A percentile compares a stretch with the other conserved stretches of the same genome.
Conservation (phyloP, 2,797 vertebrate species). For the Cuculus canorus region DNA sequence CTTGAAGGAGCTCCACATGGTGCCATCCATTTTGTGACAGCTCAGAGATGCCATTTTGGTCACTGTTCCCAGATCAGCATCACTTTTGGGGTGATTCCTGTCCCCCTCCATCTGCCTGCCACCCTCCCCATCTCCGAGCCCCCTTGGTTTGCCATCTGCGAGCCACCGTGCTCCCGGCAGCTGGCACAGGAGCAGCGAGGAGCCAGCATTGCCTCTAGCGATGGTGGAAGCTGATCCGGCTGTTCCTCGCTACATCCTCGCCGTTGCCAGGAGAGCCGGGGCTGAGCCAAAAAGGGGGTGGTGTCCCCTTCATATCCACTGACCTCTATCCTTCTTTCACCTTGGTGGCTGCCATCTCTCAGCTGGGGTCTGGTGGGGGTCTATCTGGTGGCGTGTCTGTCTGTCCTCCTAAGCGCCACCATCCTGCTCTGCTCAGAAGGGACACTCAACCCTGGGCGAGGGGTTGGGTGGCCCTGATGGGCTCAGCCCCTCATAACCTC, state of each 20-base stretch:
- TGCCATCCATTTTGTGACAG: not conserved
- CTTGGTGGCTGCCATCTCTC: not conserved
- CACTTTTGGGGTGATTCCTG: fast-evolving
- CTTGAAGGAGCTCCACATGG: fast-evolving
- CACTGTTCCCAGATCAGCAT: not conserved
- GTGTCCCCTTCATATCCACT: not conserved
- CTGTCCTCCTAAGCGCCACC: not conserved
- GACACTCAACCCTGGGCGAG: too few species aligned
- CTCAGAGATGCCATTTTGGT: not conserved
- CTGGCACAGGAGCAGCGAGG: too few species aligned
- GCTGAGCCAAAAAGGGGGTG: not conserved
- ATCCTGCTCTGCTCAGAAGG: not conserved
- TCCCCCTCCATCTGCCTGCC: too few species aligned
- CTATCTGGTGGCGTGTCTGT: not conserved
- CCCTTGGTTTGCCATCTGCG: not conserved
- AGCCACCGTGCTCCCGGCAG: not conserved
- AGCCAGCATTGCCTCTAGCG: not conserved
- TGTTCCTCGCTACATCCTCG: not conserved
- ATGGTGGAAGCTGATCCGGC: not conserved
- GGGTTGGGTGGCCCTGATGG: not conserved
- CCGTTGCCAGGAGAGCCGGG: too few species aligned
- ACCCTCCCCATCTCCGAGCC: not conserved
- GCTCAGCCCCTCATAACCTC: not conserved
- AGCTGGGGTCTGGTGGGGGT: too few species aligned
- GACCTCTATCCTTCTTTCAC: not conserved